A percentile compares a stretch with the other conserved stretches of the same genome.
Evolutionary conservation across 2,888 invertebrate species (phyloP).

Genomic region (Tipula helvola): DNA sequence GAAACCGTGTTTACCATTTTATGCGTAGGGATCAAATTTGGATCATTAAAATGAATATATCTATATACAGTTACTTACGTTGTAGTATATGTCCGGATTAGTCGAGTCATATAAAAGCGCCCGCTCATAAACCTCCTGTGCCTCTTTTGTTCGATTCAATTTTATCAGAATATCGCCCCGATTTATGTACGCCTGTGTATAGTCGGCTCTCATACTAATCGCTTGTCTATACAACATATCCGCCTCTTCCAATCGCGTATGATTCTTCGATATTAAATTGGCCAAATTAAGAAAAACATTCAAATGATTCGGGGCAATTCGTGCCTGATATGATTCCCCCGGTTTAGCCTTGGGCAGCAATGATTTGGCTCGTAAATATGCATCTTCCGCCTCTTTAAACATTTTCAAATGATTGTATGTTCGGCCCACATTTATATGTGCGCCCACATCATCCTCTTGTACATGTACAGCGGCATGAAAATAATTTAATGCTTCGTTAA

Average conservation of each 20-base stretch:
- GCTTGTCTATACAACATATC: slow-evolving; percentile 89
- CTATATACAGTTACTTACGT: slow-evolving; percentile 47
- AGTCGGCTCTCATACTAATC: slow-evolving; percentile 94
- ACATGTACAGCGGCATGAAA: slow-evolving; percentile 87
- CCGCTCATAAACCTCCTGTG: slow-evolving; percentile 86
- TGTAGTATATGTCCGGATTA: slow-evolving; percentile 91
- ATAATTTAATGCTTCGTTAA: slow-evolving; percentile 71
- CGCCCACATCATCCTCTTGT: slow-evolving; percentile 91
- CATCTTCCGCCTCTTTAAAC: slow-evolving; percentile 82
- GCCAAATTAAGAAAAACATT: slow-evolving; percentile 93
- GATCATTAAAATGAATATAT: background rate
- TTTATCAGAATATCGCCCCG: slow-evolving; percentile 92
- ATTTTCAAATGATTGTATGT: slow-evolving; percentile 85
- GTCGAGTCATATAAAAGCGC: slow-evolving; percentile 86
- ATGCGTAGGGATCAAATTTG: background rate
- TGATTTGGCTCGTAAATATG: slow-evolving; percentile 81
- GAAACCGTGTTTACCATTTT: background rate
- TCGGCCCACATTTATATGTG: slow-evolving; percentile 93
- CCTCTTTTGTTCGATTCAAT: slow-evolving; percentile 85
- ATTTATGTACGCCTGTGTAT: slow-evolving; percentile 93
- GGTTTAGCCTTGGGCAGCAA: slow-evolving; percentile 82
- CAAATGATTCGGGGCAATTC: slow-evolving; percentile 90
- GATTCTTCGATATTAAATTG: slow-evolving; percentile 86
- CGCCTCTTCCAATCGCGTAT: slow-evolving; percentile 83
- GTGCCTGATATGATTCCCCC: slow-evolving; percentile 88